A percentile compares a stretch with the other conserved stretches of the same genome.
Conservation (phyloP, 2,888 invertebrate genomes). For the Xylocampa areola region DNA sequence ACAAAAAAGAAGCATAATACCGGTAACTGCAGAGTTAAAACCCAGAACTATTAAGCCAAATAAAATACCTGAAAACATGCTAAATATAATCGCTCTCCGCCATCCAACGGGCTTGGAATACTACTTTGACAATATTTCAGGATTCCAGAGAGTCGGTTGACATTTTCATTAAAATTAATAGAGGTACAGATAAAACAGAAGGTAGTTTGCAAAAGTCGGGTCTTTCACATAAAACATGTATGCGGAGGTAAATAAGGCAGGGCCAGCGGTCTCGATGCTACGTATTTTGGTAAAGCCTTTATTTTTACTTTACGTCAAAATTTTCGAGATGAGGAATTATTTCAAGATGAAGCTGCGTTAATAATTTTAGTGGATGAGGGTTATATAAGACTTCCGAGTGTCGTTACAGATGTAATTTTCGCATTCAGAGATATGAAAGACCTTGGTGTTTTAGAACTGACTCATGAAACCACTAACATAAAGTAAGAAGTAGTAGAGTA, state of each 20-base stretch:
- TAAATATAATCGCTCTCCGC: conserved; percentile 9
- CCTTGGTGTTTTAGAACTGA: neutral
- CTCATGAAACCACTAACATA: neutral
- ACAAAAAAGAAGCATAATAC: no score
- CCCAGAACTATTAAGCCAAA: no score
- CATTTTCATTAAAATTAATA: conserved; percentile 54
- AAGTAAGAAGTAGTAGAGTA: no score
- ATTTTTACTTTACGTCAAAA: conserved; percentile 5
- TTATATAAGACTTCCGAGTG: neutral
- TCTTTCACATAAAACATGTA: conserved; percentile 39
- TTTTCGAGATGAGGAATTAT: neutral
- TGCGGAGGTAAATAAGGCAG: conserved; percentile 9
- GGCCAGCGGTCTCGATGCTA: neutral
- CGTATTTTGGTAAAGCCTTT: conserved; percentile 15
- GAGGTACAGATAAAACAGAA: conserved; percentile 35
- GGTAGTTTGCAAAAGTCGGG: conserved; percentile 43
- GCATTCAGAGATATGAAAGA: neutral
- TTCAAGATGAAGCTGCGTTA: neutral
- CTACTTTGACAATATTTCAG: conserved; percentile 30
- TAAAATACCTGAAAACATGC: conserved; percentile 5
- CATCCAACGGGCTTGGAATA: conserved; percentile 7
- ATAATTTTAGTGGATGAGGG: neutral
- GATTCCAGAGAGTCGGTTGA: conserved; percentile 25
- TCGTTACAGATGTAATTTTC: neutral
- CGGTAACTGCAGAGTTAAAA: no score